These are phyloP conservation scores for Nomada hirtipes DNA, from an alignment of 2,888 invertebrate genomes.

Conservation along the genomic window DNA sequence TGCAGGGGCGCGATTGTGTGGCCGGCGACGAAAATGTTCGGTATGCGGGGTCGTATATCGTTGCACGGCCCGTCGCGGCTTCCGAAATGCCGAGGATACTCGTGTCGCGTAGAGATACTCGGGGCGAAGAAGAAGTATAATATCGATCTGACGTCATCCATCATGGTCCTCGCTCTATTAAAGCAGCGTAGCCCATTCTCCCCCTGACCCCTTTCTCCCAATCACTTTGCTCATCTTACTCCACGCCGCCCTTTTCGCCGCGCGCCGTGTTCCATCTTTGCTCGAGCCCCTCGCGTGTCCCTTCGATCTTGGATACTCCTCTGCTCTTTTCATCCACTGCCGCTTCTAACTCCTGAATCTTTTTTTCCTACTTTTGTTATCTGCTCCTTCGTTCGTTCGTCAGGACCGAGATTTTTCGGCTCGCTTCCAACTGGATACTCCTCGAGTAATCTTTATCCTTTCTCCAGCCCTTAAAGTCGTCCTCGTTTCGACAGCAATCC, in stretches of 20 bases:
- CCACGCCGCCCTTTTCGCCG: conserved; percentile 43
- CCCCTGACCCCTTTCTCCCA: conserved; percentile 73
- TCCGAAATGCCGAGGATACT: conserved; percentile 65
- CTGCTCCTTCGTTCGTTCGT: not conserved
- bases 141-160: conserved; percentile 79
- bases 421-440: conserved; percentile 39
- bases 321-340: conserved; percentile 27
- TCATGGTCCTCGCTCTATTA: conserved; percentile 79
- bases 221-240: conserved; percentile 77
- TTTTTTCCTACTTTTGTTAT: not conserved
- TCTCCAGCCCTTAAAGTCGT: conserved; percentile 31
- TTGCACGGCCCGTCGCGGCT: conserved; percentile 51
- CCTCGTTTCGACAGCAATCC: conserved; percentile 40
- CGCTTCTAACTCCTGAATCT: not conserved
- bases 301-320: conserved; percentile 15
- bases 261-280: conserved; percentile 23
- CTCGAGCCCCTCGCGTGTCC: conserved; percentile 27
- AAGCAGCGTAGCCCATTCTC: conserved; percentile 76
- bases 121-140: conserved; percentile 69
- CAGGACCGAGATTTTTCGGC: conserved; percentile 28
- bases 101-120: conserved; percentile 51
- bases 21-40: conserved; percentile 67
- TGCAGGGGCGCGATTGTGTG: conserved; percentile 19
- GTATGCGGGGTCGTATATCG: conserved; percentile 63
- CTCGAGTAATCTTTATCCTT: conserved; percentile 26